Evolutionary conservation across 2,113 vertebrate species (phyloP).

Genomic region (Chamaea fasciata): DNA sequence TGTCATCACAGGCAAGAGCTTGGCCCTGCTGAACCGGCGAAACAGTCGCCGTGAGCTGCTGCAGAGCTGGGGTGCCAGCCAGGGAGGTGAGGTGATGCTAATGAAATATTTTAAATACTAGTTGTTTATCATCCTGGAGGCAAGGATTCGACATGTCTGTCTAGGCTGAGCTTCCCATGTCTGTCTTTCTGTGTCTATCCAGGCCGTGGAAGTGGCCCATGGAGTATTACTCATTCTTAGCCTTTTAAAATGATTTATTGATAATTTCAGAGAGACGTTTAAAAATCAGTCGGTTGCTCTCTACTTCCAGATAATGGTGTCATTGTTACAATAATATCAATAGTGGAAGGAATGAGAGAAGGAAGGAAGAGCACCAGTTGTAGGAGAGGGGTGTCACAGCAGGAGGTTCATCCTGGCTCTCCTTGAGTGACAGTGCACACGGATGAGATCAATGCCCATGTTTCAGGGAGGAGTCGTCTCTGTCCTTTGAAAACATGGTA

Average conservation of each 20-base stretch:
- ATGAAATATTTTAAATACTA: background rate
- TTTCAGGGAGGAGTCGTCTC: fast-evolving
- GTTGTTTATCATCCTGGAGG: background rate
- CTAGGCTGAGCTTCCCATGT: background rate
- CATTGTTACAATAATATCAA: background rate
- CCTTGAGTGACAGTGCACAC: fast-evolving
- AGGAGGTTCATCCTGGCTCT: background rate
- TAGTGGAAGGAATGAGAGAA: background rate
- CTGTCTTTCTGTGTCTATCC: background rate
- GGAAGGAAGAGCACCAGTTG: fast-evolving
- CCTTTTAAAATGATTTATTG: background rate
- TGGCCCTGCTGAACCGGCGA: fast-evolving
- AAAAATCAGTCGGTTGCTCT: background rate
- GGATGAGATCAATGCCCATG: background rate
- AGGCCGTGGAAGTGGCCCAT: background rate
- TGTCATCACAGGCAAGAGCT: background rate
- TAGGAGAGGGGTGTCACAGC: background rate
- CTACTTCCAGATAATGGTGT: background rate
- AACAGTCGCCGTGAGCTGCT: fast-evolving
- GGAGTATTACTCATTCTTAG: background rate
- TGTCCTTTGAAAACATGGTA: fast-evolving
- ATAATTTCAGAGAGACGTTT: background rate
- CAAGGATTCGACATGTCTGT: fast-evolving
- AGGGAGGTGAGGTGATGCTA: background rate
- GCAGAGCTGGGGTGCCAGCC: background rate